Evolutionary conservation across 1,140 invertebrate species (phyloP).

Genomic region (Pogonomyrmex barbatus): DNA sequence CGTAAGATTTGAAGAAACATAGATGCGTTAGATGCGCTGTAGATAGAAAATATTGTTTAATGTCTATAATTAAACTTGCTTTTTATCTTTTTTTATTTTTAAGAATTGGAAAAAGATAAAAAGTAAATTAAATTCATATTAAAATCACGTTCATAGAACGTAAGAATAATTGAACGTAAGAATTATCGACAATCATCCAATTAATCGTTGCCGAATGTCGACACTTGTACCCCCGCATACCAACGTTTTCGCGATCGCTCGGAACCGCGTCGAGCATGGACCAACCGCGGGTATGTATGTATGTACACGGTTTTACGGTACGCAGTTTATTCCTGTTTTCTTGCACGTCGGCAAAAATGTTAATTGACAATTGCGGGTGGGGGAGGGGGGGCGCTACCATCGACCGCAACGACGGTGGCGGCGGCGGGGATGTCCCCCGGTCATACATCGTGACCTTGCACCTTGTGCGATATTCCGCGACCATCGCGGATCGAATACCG

Average conservation of each 20-base stretch:
- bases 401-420: constrained; percentile 60
- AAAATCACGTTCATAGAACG: no score
- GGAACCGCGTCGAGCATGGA: constrained; percentile 67
- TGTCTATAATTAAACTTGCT: no score
- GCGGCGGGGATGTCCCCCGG: constrained; percentile 22
- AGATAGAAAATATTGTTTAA: no score
- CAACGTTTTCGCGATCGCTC: constrained; percentile 32
- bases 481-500: not conserved
- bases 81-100: no score
- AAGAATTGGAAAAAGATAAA: no score
- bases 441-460: constrained; percentile 62
- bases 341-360: constrained; percentile 83
- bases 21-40: no score
- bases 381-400: constrained; percentile 84
- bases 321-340: constrained; percentile 80
- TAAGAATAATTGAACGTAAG: no score
- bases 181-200: not conserved
- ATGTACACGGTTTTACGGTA: constrained; percentile 60
- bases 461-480: constrained; percentile 54
- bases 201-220: constrained; percentile 4
- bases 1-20: no score
- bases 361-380: constrained; percentile 86
- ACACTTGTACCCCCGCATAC: not conserved
- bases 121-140: no score
- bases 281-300: constrained; percentile 61